Conservation (phyloP, 2,797 vertebrate species). For the Ispidina picta region DNA sequence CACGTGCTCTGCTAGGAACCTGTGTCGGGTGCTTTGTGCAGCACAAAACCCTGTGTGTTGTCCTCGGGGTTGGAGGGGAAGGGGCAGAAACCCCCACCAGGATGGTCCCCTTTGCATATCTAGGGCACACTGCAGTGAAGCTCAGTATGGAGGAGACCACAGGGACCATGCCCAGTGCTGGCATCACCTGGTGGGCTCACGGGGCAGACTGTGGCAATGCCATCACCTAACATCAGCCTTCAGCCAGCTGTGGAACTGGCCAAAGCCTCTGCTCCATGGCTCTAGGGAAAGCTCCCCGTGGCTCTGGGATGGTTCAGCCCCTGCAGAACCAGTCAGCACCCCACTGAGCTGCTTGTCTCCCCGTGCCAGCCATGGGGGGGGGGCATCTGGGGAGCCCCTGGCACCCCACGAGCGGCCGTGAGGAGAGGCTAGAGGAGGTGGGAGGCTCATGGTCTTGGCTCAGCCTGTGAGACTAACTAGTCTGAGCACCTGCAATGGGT, state of each 20-base stretch:
- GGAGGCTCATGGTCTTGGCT: background rate
- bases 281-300: rapidly evolving
- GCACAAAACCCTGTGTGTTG: rapidly evolving
- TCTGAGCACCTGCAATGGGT: background rate
- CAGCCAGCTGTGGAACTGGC: rapidly evolving
- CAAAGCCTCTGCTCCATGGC: background rate
- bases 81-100: background rate
- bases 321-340: rapidly evolving
- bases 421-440: background rate
- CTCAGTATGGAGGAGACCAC: background rate
- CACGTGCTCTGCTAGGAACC: background rate
- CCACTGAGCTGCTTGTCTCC: background rate
- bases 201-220: background rate
- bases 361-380: background rate
- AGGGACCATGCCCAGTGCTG: background rate
- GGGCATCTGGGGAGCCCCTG: background rate
- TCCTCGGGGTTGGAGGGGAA: background rate
- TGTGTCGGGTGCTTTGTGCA: background rate
- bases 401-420: rapidly evolving
- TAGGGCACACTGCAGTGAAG: background rate
- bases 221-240: background rate
- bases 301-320: background rate
- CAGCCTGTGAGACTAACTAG: background rate
- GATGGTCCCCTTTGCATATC: background rate
- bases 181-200: background rate